Percentiles rank a stretch among this genome's conserved stretches.
These are phyloP conservation scores for Dexiosoma caninum DNA, from an alignment of 2,888 invertebrate species.

Conservation along the genomic window DNA sequence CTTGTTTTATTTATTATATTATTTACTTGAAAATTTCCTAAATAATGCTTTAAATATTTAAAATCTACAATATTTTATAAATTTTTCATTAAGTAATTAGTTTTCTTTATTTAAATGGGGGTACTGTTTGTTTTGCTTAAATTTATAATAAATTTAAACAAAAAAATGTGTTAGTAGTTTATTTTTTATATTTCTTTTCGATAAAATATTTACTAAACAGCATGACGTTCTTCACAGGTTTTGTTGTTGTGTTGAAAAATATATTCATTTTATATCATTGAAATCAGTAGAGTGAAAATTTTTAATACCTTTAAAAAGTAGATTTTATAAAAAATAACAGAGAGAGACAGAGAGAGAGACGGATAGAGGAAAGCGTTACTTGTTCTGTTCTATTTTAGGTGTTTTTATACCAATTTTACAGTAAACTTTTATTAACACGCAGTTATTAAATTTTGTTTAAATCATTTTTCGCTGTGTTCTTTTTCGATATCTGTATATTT, in stretches of 20 bases:
- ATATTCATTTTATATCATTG: conserved; percentile 8
- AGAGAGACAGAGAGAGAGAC: conserved; percentile 10
- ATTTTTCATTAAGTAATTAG: conserved; percentile 58
- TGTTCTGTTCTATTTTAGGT: conserved; percentile 24
- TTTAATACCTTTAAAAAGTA: conserved; percentile 35
- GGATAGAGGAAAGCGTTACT: background rate
- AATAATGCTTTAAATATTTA: conserved; percentile 69
- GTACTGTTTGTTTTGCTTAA: conserved; percentile 52
- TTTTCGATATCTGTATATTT: conserved; percentile 68
- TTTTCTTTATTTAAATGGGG: conserved; percentile 37
- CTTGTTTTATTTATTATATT: conserved; percentile 53
- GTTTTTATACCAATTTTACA: conserved; percentile 49
- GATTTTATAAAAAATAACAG: conserved; percentile 43
- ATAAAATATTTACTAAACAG: conserved; percentile 59
- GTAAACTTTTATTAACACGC: conserved; percentile 62
- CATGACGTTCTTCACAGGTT: conserved; percentile 38
- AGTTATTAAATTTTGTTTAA: conserved; percentile 59
- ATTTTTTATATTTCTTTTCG: conserved; percentile 24
- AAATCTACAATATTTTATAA: conserved; percentile 70
- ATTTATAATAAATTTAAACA: conserved; percentile 62
- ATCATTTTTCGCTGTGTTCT: conserved; percentile 73
- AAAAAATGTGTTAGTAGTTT: conserved; percentile 34
- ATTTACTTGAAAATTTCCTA: conserved; percentile 64
- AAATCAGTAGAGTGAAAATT: conserved; percentile 40
- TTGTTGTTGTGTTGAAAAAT: conserved; percentile 42